Conservation (phyloP, 2,797 vertebrate species). For the Tadarida brasiliensis region DNA sequence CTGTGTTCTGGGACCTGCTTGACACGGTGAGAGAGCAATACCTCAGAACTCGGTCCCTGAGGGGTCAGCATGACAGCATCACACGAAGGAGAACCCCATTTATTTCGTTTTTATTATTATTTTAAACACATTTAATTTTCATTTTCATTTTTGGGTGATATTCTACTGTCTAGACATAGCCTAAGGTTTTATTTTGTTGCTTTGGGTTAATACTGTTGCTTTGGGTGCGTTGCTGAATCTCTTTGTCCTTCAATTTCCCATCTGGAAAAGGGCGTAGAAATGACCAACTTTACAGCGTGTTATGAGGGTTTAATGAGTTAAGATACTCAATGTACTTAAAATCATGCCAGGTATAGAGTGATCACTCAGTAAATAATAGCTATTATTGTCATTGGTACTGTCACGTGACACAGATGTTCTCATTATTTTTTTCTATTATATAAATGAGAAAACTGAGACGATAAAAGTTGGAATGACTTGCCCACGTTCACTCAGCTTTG, state of each 20-base stretch:
- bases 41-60: background rate
- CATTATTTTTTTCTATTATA: background rate
- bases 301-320: background rate
- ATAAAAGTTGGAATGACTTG: background rate
- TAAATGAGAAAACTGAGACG: background rate
- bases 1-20: background rate
- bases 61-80: background rate
- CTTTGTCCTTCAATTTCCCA: background rate
- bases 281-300: background rate
- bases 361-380: background rate
- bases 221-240: background rate
- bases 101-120: no score
- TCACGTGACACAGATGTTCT: background rate
- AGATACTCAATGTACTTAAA: background rate
- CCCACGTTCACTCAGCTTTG: background rate
- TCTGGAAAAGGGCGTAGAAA: background rate
- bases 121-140: no score
- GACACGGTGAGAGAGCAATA: background rate
- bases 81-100: no score
- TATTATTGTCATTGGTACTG: background rate
- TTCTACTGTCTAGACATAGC: no score
- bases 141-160: no score
- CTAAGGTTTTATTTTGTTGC: no score
- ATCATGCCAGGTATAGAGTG: background rate
- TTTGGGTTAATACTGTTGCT: background rate